Evolutionary conservation across 2,888 invertebrate species (phyloP), one percentile per base, ranked within the genome.

Genomic region (Drosophila maculinotata): DNA sequence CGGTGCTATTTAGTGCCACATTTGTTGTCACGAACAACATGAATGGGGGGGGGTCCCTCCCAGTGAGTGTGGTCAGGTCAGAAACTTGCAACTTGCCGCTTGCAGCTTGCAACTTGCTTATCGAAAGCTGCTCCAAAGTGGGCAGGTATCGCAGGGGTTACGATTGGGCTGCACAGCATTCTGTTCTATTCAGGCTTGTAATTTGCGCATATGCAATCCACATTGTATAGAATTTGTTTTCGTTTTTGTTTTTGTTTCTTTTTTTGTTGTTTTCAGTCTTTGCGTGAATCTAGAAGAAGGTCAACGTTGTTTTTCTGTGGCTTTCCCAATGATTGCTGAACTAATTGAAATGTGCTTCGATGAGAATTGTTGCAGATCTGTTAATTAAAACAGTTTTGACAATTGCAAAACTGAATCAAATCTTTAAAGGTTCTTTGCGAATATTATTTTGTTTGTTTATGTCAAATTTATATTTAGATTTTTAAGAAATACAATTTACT

Each of bases 11-110:
- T 83, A 77, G 72, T 66, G 67, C 58, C 44, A 54, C 69, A 71
- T 68, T 71, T 68, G 79, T 71, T 82, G 77, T 82, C 80, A 79
- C 31, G 31, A 48, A 57, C 53, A 15, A 60, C 48, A 52, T 15
- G 26, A 56, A 53, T 3, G 44, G 36, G 47, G 47, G 20, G 14
- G 28, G 20, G 17, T 12, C 28, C n/a, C 10, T 14, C 8, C 20
- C 9, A 14, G 10, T 14, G 31, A 0, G 10, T 25, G 45, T n/a
- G 41, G 58, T 45, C 65, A 36, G 14, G 33, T 45, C 39, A 31
- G 41, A 39, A 33, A 25, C 41, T 25, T 23, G 31, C 20, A 45
- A 20, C 31, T 45, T 41, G 33, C 41, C 53, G 30, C 69, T 58
- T 39, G 69, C 72, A 39, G 30, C 39, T 51, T 41, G 33, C 41